phyloP scores from a whole-genome alignment of 2,113 vertebrate genomes.

The Saccopteryx bilineata region DNA sequence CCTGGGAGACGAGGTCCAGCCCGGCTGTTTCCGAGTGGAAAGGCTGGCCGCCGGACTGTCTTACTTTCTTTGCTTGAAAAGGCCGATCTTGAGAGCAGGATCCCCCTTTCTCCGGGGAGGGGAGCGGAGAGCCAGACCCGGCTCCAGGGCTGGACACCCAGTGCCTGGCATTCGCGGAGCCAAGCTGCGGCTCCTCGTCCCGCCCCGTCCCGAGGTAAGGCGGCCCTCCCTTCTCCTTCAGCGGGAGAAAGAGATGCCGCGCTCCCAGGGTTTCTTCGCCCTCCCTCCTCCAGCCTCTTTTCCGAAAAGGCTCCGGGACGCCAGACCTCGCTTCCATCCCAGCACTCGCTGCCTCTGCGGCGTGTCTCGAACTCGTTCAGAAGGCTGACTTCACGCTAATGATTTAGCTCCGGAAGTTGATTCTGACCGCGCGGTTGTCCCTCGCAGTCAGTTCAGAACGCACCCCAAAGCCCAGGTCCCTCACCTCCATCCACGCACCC shows the following conservation, averaged over 20 bases:
- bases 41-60: background rate
- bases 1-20: slow-evolving; percentile 28
- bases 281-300: background rate
- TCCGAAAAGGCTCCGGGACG: background rate
- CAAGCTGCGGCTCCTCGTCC: accelerated
- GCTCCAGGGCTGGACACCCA: background rate
- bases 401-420: background rate
- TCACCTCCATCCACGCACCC: accelerated
- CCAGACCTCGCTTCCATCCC: background rate
- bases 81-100: background rate
- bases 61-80: slow-evolving; percentile 11
- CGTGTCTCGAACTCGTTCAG: background rate
- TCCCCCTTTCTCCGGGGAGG: background rate
- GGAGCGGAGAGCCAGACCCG: background rate
- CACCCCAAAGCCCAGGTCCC: background rate
- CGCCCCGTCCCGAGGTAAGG: accelerated
- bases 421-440: background rate
- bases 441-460: background rate
- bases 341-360: background rate
- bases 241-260: accelerated
- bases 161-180: too few relatives aligned
- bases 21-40: background rate
- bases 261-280: background rate
- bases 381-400: background rate
- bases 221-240: accelerated